Percentiles rank a stretch among this genome's conserved stretches.
Conservation (phyloP, 2,888 invertebrate genomes). For the Macrosiphum euphorbiae region DNA sequence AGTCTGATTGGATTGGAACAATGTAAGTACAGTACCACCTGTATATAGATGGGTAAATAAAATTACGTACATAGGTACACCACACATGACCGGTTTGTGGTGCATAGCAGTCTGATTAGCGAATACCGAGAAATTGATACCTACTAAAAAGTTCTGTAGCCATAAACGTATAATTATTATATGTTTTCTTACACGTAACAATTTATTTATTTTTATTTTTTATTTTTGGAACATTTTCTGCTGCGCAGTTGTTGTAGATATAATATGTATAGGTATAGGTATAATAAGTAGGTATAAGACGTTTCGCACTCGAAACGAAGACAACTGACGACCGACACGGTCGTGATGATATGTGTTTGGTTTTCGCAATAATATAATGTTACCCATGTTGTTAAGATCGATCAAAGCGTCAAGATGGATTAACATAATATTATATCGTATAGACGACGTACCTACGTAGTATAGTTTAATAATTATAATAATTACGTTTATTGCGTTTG, state of each 20-base stretch:
- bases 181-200: background rate
- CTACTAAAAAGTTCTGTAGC: background rate
- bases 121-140: background rate
- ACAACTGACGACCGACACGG: background rate
- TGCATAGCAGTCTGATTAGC: too few species aligned
- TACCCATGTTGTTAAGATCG: background rate
- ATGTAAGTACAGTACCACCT: background rate
- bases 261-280: background rate
- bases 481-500: background rate
- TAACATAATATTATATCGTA: background rate
- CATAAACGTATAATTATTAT: slow-evolving; percentile 7
- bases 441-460: background rate
- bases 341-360: background rate
- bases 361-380: background rate
- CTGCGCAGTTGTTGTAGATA: background rate
- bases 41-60: background rate
- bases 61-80: background rate
- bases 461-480: background rate
- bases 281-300: background rate
- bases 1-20: background rate
- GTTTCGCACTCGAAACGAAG: background rate
- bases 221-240: slow-evolving; percentile 12
- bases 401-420: background rate
- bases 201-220: slow-evolving; percentile 20
- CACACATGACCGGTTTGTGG: too few species aligned